phyloP scores from a whole-genome alignment of 2,797 vertebrate species.

The Hirundo rustica region DNA sequence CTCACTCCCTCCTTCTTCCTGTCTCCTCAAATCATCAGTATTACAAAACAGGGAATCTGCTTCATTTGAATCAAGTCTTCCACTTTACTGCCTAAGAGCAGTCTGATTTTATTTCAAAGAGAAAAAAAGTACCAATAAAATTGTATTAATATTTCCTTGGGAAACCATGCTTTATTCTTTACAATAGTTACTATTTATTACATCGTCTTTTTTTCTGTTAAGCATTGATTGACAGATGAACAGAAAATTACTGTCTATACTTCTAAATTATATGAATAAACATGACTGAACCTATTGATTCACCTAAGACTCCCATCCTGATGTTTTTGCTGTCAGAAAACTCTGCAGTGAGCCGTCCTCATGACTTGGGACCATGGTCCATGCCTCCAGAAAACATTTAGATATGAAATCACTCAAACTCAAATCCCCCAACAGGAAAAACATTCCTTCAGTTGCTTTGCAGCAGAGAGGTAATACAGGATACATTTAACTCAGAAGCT shows the following conservation, averaged over 20 bases:
- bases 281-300: not conserved
- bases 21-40: not conserved
- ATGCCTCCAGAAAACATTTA: not conserved
- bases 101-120: not conserved
- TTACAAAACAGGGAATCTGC: not conserved
- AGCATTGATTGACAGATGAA: not conserved
- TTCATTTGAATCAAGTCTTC: not conserved
- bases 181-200: not conserved
- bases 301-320: not conserved
- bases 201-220: not conserved
- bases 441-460: not conserved
- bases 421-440: not conserved
- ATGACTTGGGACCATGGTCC: not conserved
- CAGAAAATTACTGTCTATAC: not conserved
- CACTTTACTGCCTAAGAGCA: not conserved
- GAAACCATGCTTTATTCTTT: not conserved
- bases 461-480: not conserved
- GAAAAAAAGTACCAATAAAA: not conserved
- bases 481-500: not conserved
- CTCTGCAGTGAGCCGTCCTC: not conserved
- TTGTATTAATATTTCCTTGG: not conserved
- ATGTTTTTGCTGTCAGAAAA: not conserved
- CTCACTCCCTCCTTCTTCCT: rapidly evolving
- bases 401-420: not conserved
- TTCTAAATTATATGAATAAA: not conserved